phyloP scores from a whole-genome alignment of 2,113 vertebrate species.

The Nansenia antarctica region DNA sequence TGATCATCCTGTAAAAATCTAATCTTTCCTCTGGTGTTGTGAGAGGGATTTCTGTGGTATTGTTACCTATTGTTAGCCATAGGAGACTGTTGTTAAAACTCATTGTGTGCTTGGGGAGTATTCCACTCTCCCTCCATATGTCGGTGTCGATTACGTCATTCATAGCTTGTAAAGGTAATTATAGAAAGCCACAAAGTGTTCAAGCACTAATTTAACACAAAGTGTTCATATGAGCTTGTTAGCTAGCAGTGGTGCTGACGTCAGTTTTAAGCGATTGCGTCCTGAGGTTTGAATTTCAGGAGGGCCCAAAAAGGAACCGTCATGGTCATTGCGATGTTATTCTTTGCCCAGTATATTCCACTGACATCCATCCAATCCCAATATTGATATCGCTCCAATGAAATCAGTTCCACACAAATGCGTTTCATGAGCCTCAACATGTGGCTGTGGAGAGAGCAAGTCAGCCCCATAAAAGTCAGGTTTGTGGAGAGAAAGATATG shows the following conservation, averaged over 20 bases:
- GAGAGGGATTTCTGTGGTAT: slow-evolving; percentile 42
- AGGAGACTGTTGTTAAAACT: slow-evolving; percentile 36
- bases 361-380: slow-evolving; percentile 42
- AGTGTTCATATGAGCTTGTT: slow-evolving; percentile 29
- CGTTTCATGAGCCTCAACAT: slow-evolving; percentile 52
- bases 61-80: slow-evolving; percentile 54
- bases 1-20: slow-evolving; percentile 42
- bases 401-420: slow-evolving; percentile 54
- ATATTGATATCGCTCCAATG: slow-evolving; percentile 49
- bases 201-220: slow-evolving; percentile 32
- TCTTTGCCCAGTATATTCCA: slow-evolving; percentile 30
- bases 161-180: slow-evolving; percentile 52
- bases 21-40: slow-evolving; percentile 44
- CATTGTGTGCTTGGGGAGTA: slow-evolving; percentile 52
- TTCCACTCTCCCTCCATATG: slow-evolving; percentile 38
- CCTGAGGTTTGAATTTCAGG: slow-evolving; percentile 48
- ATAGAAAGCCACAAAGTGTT: slow-evolving; percentile 50
- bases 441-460: slow-evolving; percentile 47
- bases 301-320: slow-evolving; percentile 45
- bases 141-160: slow-evolving; percentile 68
- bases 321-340: slow-evolving; percentile 42
- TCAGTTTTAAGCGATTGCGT: slow-evolving; percentile 37
- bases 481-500: slow-evolving; percentile 29
- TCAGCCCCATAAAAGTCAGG: slow-evolving; percentile 43
- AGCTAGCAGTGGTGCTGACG: slow-evolving; percentile 33